Percentiles rank a stretch among this genome's conserved stretches.
Conservation (phyloP, 2,888 invertebrate genomes). For the Apodemia arnacis region DNA sequence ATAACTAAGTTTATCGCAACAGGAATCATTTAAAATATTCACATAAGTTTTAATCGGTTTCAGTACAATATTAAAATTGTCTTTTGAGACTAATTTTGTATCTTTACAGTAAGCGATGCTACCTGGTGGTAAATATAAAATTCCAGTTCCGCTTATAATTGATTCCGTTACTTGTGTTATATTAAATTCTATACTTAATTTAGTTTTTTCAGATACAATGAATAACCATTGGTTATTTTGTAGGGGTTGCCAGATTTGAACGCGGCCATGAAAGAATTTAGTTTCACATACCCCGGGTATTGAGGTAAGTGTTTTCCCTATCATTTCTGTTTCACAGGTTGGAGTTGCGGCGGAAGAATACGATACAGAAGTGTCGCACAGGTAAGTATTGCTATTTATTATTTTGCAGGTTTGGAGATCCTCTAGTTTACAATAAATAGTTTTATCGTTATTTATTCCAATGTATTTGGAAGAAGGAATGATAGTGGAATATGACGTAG, state of each 20-base stretch:
- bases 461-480: neutral
- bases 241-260: neutral
- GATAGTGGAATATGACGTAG: neutral
- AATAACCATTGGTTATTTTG: slow-evolving; percentile 1
- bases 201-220: neutral
- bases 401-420: neutral
- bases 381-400: neutral
- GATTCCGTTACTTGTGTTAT: too few relatives aligned
- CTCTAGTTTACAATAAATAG: neutral
- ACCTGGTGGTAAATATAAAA: too few relatives aligned
- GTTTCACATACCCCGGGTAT: neutral
- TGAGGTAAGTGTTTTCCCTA: neutral
- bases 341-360: neutral
- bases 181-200: too few relatives aligned
- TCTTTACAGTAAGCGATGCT: too few relatives aligned
- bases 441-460: neutral
- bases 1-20: too few relatives aligned
- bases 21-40: too few relatives aligned
- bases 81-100: too few relatives aligned
- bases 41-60: too few relatives aligned
- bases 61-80: too few relatives aligned
- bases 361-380: neutral
- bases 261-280: neutral
- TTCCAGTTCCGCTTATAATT: too few relatives aligned
- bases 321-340: neutral